Base-by-base conservation (phyloP, 2,888 invertebrate species). In the Aspidapion aeneum region DNA sequence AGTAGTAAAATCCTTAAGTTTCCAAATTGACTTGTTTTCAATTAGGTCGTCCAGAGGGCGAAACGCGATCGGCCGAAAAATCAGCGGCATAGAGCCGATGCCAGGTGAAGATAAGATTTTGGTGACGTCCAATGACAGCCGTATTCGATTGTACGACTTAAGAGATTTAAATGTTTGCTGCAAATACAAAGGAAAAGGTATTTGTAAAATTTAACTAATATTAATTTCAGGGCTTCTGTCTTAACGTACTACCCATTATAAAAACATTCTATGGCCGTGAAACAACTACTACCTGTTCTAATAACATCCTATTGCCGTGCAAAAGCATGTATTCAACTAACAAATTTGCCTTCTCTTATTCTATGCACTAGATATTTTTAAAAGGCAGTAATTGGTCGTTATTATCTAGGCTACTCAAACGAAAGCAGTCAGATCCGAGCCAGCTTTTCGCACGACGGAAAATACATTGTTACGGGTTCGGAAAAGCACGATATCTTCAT, bases 401-500 rank as follows among this genome's bases (percentile, higher is more conserved):
- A n/a, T n/a, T n/a, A n/a, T n/a, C n/a, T 18, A 67, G 80, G 81
- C n/a, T 95, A 93, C 77, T 90, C 93, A 0, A 98, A 98, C 81
- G 90, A 93, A 3, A 96, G 96, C 70, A 96, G 96, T 77, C 98
- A 98, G 78, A 99, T 99, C 60, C 95, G 96, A 74, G 98, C 97
- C 0, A 95, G 94, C 49, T 98, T 98, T 75, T 96, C 97, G 70
- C 96, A 97, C 73, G 97, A 98, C 75, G 98, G 98, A 0, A 96
- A 96, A 75, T 98, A 96, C 78, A 96, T 99, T 56, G 91, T 98
- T 0, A 95, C 96, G 76, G 99, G 98, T 0, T 97, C 97, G 0
- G 98, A 98, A 76, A 98, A 99, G 81, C 93, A 95, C 74, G 96
- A 95, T 79, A 93, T 98, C 71, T 99, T 98, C 77, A 91, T 98